A percentile compares a stretch with the other conserved stretches of the same genome.
phyloP scores from a whole-genome alignment of 2,113 vertebrate species.

The Columba livia region DNA sequence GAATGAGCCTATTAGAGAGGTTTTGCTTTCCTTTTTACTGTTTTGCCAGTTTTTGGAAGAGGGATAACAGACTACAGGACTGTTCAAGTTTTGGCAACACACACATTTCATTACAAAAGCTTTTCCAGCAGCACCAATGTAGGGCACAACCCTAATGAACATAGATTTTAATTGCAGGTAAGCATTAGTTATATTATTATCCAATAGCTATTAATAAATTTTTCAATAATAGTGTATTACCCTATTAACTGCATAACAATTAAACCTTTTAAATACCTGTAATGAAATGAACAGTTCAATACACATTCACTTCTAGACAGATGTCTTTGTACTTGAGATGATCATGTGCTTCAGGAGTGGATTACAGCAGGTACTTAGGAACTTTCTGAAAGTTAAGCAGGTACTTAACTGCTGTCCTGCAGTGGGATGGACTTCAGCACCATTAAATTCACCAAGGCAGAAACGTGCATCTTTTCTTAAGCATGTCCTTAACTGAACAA shows the following conservation, averaged over 20 bases:
- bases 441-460: slow-evolving; percentile 31
- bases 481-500: slow-evolving; percentile 5
- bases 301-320: not conserved
- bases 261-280: not conserved
- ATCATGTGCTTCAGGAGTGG: not conserved
- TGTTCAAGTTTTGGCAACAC: not conserved
- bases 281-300: not conserved
- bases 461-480: slow-evolving; percentile 60
- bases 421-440: slow-evolving; percentile 30
- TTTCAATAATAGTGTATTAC: not conserved
- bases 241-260: not conserved
- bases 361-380: slow-evolving; percentile 8
- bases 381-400: slow-evolving; percentile 57
- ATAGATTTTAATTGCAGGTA: not conserved
- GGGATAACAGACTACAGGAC: not conserved
- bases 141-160: not conserved
- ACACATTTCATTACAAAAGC: not conserved
- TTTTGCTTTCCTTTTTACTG: not conserved
- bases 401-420: slow-evolving; percentile 30
- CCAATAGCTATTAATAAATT: not conserved
- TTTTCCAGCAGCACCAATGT: not conserved
- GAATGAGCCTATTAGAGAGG: not conserved
- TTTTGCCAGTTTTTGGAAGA: not conserved
- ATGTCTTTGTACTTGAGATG: not conserved
- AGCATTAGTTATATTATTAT: not conserved